phyloP scores from a whole-genome alignment of 2,113 vertebrate genomes.

The Lota lota region DNA sequence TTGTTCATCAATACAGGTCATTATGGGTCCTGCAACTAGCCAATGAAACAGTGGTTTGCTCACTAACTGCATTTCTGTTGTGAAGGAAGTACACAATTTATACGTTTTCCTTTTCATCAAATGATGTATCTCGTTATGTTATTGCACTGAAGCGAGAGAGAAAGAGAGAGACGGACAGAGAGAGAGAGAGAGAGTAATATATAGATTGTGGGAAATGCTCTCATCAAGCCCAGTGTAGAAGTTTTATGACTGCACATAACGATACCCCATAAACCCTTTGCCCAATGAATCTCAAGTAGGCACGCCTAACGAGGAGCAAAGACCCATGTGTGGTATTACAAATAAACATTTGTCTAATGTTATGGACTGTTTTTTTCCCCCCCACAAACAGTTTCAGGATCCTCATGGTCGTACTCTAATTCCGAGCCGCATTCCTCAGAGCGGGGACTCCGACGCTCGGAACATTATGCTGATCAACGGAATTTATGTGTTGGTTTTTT shows the following conservation, averaged over 20 bases:
- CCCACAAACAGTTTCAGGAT: slow-evolving; percentile 6
- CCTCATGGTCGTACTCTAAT: background rate
- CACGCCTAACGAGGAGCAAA: slow-evolving; percentile 15
- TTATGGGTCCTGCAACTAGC: too few species aligned
- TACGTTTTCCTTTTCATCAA: too few species aligned
- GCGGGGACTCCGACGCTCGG: too few species aligned
- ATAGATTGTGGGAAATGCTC: background rate
- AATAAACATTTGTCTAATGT: slow-evolving; percentile 26
- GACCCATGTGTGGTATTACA: slow-evolving; percentile 15
- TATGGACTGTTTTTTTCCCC: slow-evolving; percentile 29
- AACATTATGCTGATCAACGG: too few species aligned
- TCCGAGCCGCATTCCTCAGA: too few species aligned
- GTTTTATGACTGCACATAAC: slow-evolving; percentile 34
- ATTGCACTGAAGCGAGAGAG: too few species aligned
- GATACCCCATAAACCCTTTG: slow-evolving; percentile 36
- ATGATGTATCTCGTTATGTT: too few species aligned
- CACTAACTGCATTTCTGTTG: too few species aligned
- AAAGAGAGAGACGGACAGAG: background rate
- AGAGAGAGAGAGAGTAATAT: background rate
- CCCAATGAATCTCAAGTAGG: slow-evolving; percentile 42
- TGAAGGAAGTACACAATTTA: too few species aligned
- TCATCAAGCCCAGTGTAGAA: slow-evolving; percentile 1
- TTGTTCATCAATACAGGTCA: too few species aligned
- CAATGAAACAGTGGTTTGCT: too few species aligned
- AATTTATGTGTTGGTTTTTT: too few species aligned